Conservation (phyloP, 2,888 invertebrate genomes). For the Pelosia muscerda region DNA sequence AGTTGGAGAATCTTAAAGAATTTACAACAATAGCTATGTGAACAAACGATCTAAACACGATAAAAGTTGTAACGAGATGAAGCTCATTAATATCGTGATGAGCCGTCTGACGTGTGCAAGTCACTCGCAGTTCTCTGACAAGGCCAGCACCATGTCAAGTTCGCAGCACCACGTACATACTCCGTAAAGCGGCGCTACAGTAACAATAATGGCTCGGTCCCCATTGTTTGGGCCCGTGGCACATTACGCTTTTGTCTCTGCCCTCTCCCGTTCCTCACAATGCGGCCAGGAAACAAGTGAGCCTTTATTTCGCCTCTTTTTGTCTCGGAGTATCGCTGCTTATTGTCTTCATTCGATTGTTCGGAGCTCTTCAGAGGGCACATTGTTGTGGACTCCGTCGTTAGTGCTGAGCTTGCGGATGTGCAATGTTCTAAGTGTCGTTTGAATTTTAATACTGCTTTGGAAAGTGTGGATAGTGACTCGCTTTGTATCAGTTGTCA, state of each 20-base stretch:
- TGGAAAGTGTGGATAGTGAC: constrained; percentile 56
- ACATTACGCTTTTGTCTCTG: constrained; percentile 87
- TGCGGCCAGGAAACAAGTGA: constrained; percentile 88
- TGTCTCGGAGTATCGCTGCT: constrained; percentile 88
- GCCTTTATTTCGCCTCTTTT: constrained; percentile 88
- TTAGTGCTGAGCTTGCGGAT: constrained; percentile 85
- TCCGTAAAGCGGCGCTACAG: constrained; percentile 83
- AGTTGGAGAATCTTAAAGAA: not conserved
- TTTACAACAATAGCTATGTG: constrained; percentile 12
- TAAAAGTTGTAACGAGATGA: constrained; percentile 11
- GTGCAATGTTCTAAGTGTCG: constrained; percentile 82
- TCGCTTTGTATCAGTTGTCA: constrained; percentile 36
- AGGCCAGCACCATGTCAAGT: constrained; percentile 82
- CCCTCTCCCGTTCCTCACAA: constrained; percentile 87
- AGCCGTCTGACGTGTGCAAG: constrained; percentile 40
- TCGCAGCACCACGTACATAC: constrained; percentile 80
- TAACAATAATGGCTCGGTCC: constrained; percentile 85
- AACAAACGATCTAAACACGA: constrained; percentile 18
- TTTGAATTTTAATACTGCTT: constrained; percentile 79
- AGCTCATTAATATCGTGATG: constrained; percentile 30
- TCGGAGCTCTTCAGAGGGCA: constrained; percentile 87
- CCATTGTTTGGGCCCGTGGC: constrained; percentile 87
- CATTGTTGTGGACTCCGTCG: constrained; percentile 85
- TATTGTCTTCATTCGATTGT: constrained; percentile 88
- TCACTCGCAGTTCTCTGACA: constrained; percentile 47